Evolutionary conservation across 2,888 invertebrate species (phyloP).

Genomic region (Coenonympha arcania): DNA sequence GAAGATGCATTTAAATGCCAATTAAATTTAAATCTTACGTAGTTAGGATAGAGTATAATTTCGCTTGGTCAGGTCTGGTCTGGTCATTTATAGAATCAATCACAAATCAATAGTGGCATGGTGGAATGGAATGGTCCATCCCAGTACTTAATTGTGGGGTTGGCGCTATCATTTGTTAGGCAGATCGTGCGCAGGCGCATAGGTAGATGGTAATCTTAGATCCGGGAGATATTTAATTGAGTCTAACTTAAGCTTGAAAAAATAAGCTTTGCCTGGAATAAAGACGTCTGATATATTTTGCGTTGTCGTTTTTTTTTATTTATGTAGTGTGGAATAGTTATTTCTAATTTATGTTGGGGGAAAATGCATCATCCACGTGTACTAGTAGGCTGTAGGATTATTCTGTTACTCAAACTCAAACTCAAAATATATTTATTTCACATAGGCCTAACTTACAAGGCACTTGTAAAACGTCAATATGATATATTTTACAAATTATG

Average conservation of each 20-base stretch:
- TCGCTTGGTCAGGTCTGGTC: background rate
- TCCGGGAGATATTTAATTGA: constrained; percentile 3
- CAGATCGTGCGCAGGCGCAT: constrained; percentile 41
- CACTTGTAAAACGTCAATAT: no score
- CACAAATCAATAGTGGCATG: constrained; percentile 64
- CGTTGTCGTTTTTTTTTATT: no score
- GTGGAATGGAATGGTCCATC: constrained; percentile 54
- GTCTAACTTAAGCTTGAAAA: background rate
- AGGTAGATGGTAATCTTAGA: constrained; percentile 6
- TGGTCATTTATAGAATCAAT: constrained; percentile 54
- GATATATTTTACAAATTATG: no score
- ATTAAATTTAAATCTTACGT: constrained; percentile 2
- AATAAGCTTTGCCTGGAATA: background rate
- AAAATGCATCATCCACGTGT: no score
- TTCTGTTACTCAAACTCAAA: no score
- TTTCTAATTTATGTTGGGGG: no score
- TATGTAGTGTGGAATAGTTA: no score
- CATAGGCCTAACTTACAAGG: no score
- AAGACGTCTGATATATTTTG: no score
- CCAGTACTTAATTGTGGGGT: constrained; percentile 61
- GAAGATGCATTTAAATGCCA: background rate
- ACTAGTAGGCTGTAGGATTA: no score
- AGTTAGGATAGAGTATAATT: background rate
- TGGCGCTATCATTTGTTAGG: constrained; percentile 51
- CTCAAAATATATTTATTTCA: no score